Conservation (phyloP, 2,888 invertebrate genomes). For the Lamproptera curius region DNA sequence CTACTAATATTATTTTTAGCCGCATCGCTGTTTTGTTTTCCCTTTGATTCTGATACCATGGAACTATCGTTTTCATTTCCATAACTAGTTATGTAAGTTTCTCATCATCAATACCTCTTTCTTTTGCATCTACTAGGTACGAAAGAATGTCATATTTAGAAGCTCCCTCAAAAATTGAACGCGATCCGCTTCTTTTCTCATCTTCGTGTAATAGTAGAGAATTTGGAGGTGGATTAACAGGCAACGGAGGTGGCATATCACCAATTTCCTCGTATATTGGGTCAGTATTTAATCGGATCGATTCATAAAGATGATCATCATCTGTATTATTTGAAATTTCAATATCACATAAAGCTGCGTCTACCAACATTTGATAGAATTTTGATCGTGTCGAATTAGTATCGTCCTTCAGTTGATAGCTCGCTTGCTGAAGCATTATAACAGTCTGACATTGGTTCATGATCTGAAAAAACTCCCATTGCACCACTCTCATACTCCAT, state of each 20-base stretch:
- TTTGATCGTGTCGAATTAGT: slow-evolving; percentile 81
- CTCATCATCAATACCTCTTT: slow-evolving; percentile 84
- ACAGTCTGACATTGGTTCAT: slow-evolving; percentile 82
- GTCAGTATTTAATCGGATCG: slow-evolving; percentile 81
- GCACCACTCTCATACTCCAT: slow-evolving; percentile 83
- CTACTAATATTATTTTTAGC: slow-evolving; percentile 76
- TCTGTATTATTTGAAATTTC: slow-evolving; percentile 80
- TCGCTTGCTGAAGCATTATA: slow-evolving; percentile 84
- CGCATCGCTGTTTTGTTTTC: slow-evolving; percentile 72
- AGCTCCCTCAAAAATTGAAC: slow-evolving; percentile 87
- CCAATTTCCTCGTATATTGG: slow-evolving; percentile 89
- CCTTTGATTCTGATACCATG: slow-evolving; percentile 73
- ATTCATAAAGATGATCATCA: slow-evolving; percentile 85
- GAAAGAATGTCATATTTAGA: slow-evolving; percentile 94
- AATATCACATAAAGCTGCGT: slow-evolving; percentile 83
- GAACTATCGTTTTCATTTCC: slow-evolving; percentile 72
- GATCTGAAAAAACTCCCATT: slow-evolving; percentile 72
- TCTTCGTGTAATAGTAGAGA: slow-evolving; percentile 82
- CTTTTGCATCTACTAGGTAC: slow-evolving; percentile 92
- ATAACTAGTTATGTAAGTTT: slow-evolving; percentile 82
- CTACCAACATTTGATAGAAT: slow-evolving; percentile 85
- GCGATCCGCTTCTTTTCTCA: slow-evolving; percentile 82
- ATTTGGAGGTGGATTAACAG: slow-evolving; percentile 86
- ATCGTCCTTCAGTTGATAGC: slow-evolving; percentile 81
- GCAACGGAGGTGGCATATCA: slow-evolving; percentile 88